Conservation (phyloP, 2,113 vertebrate species). For the Syngnathoides biaculeatus region DNA sequence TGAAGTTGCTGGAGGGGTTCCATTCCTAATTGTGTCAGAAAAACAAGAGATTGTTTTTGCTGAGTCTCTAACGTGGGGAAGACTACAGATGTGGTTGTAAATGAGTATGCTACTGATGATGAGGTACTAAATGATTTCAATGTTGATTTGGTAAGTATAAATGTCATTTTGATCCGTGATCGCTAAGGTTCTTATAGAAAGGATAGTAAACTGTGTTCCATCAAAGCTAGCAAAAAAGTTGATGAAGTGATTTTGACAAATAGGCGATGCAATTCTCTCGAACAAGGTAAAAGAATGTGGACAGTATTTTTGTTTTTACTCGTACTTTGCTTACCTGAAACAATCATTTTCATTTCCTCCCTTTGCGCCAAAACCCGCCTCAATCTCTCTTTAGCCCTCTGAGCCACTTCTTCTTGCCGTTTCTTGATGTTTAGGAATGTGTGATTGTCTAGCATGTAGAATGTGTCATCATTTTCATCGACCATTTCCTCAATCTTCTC, state of each 20-base stretch:
- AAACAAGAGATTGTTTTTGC: background rate
- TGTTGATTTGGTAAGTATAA: background rate
- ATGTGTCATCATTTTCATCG: background rate
- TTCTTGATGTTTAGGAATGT: slow-evolving; percentile 12
- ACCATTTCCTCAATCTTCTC: slow-evolving; percentile 47
- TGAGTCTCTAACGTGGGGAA: background rate
- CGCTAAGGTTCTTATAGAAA: too few relatives aligned
- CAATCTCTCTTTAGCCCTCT: slow-evolving; percentile 21
- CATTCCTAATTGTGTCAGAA: slow-evolving; percentile 7
- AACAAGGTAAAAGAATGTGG: too few relatives aligned
- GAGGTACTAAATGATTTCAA: background rate
- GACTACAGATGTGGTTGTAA: background rate
- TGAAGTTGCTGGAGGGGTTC: slow-evolving; percentile 20
- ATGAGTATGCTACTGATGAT: background rate
- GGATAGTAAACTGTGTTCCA: too few relatives aligned
- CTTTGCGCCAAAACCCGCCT: slow-evolving; percentile 6
- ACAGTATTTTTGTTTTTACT: background rate
- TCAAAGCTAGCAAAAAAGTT: too few relatives aligned
- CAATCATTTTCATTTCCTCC: slow-evolving; percentile 1
- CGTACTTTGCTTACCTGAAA: slow-evolving; percentile 23
- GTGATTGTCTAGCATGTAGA: slow-evolving; percentile 20
- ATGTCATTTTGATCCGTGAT: too few relatives aligned
- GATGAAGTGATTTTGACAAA: too few relatives aligned
- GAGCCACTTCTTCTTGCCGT: slow-evolving; percentile 18
- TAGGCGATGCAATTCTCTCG: too few relatives aligned